Conservation (phyloP, 2,888 invertebrate species). For the Helobdella robusta region DNA sequence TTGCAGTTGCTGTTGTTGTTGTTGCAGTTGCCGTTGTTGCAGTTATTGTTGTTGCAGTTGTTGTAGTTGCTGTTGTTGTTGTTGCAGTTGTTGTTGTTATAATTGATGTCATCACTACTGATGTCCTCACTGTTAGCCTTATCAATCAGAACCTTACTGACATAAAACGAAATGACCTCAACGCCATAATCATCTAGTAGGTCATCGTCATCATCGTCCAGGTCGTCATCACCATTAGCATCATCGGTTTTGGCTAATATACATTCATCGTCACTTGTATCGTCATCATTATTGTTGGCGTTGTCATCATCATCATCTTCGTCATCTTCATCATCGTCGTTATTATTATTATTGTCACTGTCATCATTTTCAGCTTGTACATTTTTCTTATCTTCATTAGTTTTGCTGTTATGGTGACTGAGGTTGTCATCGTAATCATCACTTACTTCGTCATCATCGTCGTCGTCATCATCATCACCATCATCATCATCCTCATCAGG, state of each 20-base stretch:
- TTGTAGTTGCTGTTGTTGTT: too few species aligned
- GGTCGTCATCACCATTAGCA: background rate
- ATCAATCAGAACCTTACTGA: too few species aligned
- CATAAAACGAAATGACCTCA: too few species aligned
- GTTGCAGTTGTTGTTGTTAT: too few species aligned
- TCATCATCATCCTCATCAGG: background rate
- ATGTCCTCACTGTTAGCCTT: too few species aligned
- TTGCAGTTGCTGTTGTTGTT: too few species aligned
- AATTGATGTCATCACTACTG: too few species aligned
- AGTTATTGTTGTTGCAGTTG: too few species aligned
- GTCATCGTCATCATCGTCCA: background rate
- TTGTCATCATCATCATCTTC: background rate
- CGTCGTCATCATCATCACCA: slow-evolving; percentile 25
- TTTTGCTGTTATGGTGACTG: background rate
- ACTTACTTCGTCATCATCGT: slow-evolving; percentile 30
- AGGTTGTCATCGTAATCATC: background rate
- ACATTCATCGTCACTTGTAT: background rate
- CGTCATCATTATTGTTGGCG: background rate
- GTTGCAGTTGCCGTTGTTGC: too few species aligned
- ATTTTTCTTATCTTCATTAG: background rate
- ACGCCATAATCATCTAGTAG: too few species aligned
- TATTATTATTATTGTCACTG: background rate
- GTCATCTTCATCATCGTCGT: background rate
- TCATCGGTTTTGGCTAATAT: background rate
- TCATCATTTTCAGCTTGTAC: background rate